Base-by-base conservation (phyloP, 2,888 invertebrate genomes). In the Tetragonula carbonaria region DNA sequence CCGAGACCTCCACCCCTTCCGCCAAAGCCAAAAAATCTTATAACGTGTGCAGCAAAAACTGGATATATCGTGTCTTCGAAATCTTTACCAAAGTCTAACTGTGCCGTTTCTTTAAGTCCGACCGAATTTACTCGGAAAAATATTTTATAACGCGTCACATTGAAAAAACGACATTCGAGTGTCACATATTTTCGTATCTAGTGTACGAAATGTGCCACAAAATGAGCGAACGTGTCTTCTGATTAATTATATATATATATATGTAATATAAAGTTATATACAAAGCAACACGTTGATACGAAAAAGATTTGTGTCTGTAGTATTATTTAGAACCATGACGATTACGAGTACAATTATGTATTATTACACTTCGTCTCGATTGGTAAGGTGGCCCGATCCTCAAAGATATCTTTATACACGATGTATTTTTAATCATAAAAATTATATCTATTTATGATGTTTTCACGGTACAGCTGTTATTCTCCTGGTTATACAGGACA, bases 1-100 rank as follows among this genome's bases (percentile, higher is more conserved):
- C 91, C 91, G n/a, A 94, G 95, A 89, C 97, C 97, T 62, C 97
- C 97, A 0, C 97, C 97, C 6, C 95, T 97, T 89, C 97, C 97
- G 38, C 97, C 97, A 33, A 97, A 97, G 94, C 97, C 97, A 74
- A 97, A 97, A 95, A 96, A 96, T 91, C 94, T 97, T 81, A 96
- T 96, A 70, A 96, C 96, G n/a, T 96, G 96, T 80, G 91, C 91
- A 71, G 87, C 92, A 51, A 94, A 94, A 88, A 90, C 84, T 62
- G 93, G 89, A 81, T 91, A 93, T 67, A 83, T 92, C 4, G 82
- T 92, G 65, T 89, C 93, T 38, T 90, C 92, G 45, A 94, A 93
- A 85, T 89, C 92, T 38, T 90, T 93, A 85, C 93, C 93, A 70
- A 92, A 92, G 87, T 82, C 91, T 68, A 82, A 89, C 23, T 91